phyloP scores from a whole-genome alignment of 1,140 invertebrate species.

The Drosophila nigrodunni region DNA sequence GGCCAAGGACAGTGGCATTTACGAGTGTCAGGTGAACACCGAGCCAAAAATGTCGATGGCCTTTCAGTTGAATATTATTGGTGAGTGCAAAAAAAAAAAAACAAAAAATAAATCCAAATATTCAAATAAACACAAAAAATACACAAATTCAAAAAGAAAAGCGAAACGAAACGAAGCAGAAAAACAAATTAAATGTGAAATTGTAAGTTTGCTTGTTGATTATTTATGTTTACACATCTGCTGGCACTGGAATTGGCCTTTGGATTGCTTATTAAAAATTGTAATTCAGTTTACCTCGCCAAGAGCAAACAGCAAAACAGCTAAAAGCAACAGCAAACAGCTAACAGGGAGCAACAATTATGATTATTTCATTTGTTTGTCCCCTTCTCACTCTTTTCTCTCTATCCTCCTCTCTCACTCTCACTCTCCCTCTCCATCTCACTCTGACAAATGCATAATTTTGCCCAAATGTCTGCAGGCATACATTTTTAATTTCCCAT shows the following conservation, averaged over 20 bases:
- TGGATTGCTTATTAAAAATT: constrained; percentile 62
- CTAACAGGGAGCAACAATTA: constrained; percentile 45
- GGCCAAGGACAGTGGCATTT: constrained; percentile 91
- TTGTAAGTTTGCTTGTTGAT: constrained; percentile 14
- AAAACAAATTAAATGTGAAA: constrained; percentile 26
- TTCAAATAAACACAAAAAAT: not conserved
- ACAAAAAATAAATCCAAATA: not conserved
- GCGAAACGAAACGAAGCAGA: not conserved
- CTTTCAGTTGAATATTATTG: constrained; percentile 93
- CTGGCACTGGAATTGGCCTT: constrained; percentile 7
- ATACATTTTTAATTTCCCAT: constrained; percentile 77
- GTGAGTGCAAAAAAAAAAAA: constrained; percentile 87
- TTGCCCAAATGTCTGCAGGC: constrained; percentile 54
- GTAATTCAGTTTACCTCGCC: constrained; percentile 56
- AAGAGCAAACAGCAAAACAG: constrained; percentile 31
- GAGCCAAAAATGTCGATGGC: constrained; percentile 96
- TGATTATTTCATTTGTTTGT: constrained; percentile 60
- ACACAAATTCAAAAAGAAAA: not conserved
- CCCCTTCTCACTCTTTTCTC: not conserved
- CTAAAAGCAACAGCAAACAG: constrained; percentile 28
- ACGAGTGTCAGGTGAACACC: constrained; percentile 97
- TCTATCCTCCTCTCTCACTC: not conserved
- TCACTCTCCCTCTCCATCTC: not conserved
- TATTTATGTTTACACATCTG: constrained; percentile 45
- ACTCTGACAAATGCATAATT: constrained; percentile 33